These are phyloP conservation scores for Lepilemur septentrionalis DNA, from an alignment of 2,797 vertebrate species.

Conservation along the genomic window DNA sequence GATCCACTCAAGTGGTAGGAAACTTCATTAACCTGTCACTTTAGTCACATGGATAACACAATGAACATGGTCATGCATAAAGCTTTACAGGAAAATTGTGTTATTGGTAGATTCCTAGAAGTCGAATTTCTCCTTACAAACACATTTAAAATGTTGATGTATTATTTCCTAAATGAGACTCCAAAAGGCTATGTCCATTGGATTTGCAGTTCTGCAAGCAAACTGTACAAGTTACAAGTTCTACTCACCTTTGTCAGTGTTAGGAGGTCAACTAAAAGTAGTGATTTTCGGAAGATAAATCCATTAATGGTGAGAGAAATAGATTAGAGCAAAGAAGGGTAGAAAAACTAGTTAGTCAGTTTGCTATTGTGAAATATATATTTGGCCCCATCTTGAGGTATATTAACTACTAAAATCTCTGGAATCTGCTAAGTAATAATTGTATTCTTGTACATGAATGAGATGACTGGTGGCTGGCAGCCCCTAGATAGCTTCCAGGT, in stretches of 20 bases:
- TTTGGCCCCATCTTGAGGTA: no score
- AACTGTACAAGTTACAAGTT: background rate
- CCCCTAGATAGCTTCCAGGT: background rate
- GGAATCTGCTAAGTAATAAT: background rate
- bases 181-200: background rate
- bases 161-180: slow-evolving; percentile 30
- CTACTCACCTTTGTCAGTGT: background rate
- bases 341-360: background rate
- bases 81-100: background rate
- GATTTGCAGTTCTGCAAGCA: background rate
- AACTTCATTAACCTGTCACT: background rate
- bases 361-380: background rate
- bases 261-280: background rate
- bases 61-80: background rate
- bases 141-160: background rate
- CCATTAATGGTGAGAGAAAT: background rate
- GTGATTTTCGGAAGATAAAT: background rate
- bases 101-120: background rate
- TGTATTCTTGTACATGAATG: background rate
- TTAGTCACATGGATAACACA: background rate
- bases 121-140: slow-evolving; percentile 15
- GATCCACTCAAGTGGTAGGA: background rate
- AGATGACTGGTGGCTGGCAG: background rate
- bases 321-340: background rate
- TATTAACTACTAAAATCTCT: background rate